Evolutionary conservation across 1,140 invertebrate genomes (phyloP).

Genomic region (Aphelenchoides avenae): DNA sequence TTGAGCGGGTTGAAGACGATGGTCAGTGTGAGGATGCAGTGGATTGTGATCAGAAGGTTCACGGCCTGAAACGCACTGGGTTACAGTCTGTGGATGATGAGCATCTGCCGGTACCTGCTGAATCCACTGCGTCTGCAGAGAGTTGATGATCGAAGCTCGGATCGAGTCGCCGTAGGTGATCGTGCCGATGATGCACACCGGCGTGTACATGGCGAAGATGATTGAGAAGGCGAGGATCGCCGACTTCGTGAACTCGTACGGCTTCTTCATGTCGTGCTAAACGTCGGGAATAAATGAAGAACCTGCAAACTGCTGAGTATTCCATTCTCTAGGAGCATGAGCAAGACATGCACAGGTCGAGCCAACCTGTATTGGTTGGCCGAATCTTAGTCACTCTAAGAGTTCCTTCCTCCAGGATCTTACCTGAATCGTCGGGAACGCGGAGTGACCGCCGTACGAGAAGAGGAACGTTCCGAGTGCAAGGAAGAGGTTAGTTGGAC

Average conservation of each 20-base stretch:
- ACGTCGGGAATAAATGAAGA: constrained; percentile 25
- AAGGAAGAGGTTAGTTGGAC: constrained; percentile 58
- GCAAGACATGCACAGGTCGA: too few relatives aligned
- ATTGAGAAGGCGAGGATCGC: constrained; percentile 43
- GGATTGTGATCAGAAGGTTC: constrained; percentile 51
- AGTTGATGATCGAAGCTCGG: constrained; percentile 53
- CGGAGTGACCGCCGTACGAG: constrained; percentile 40
- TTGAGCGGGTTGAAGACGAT: constrained; percentile 57
- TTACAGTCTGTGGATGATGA: too few relatives aligned
- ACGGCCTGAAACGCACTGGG: constrained; percentile 1
- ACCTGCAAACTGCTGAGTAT: constrained; percentile 4
- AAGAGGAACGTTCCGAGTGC: constrained; percentile 59
- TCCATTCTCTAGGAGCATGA: too few relatives aligned
- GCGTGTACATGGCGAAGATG: constrained; percentile 27
- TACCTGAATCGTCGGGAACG: constrained; percentile 29
- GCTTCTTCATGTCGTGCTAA: constrained; percentile 43
- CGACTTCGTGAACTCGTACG: constrained; percentile 56
- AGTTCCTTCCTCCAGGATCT: constrained; percentile 18
- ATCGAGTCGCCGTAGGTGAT: constrained; percentile 50
- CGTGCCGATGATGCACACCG: constrained; percentile 50
- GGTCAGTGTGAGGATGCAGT: constrained; percentile 52
- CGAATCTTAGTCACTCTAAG: too few relatives aligned
- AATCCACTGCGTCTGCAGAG: constrained; percentile 50
- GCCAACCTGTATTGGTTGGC: too few relatives aligned
- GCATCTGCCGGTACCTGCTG: too few relatives aligned